phyloP scores from a whole-genome alignment of 1,140 invertebrate species.

The Orchesella cincta region DNA sequence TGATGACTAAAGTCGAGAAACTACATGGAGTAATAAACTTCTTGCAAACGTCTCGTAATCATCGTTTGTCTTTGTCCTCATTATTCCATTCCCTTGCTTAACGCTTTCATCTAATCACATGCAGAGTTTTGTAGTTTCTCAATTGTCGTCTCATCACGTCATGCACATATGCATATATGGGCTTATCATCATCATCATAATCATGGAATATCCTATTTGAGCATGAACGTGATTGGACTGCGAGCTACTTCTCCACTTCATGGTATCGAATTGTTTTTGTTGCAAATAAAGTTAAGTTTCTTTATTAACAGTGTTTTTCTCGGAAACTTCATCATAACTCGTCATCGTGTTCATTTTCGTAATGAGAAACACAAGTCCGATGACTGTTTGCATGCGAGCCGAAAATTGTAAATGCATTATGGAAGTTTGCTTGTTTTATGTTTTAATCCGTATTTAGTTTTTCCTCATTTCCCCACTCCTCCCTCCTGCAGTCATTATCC shows the following conservation, averaged over 20 bases:
- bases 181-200: too few species aligned
- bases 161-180: too few species aligned
- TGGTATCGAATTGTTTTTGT: too few species aligned
- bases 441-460: constrained; percentile 11
- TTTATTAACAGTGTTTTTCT: too few species aligned
- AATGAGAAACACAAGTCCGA: background rate
- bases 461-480: background rate
- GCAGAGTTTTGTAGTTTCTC: too few species aligned
- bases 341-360: background rate
- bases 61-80: constrained; percentile 26
- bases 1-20: background rate
- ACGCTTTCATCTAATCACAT: background rate
- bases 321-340: too few species aligned
- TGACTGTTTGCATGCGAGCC: background rate
- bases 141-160: too few species aligned
- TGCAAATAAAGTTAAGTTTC: too few species aligned
- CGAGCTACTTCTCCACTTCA: too few species aligned
- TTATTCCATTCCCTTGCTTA: background rate
- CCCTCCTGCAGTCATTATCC: background rate
- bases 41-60: constrained; percentile 12
- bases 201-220: too few species aligned
- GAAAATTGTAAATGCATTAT: background rate
- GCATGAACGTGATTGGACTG: too few species aligned
- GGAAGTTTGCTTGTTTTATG: constrained; percentile 2
- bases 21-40: too few species aligned